Evolutionary conservation across 2,797 vertebrate genomes (phyloP).

Genomic region (Acropternis orthonyx): DNA sequence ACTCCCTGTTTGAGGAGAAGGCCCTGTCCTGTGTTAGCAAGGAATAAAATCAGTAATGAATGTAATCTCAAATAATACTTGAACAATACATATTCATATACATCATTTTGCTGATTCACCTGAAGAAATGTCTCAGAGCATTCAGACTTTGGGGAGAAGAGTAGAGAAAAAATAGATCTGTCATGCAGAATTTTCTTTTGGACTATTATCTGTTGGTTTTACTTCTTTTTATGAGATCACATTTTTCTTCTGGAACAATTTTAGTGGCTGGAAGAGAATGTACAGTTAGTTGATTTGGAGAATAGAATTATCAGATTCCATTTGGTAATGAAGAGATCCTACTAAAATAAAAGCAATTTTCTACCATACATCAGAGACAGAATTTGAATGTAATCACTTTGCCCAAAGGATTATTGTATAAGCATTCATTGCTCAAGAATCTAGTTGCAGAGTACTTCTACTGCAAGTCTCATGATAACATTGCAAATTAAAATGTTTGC

Average conservation of each 20-base stretch:
- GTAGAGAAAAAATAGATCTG: background rate
- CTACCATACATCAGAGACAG: background rate
- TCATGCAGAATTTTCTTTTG: background rate
- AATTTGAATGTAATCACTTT: background rate
- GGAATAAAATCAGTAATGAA: background rate
- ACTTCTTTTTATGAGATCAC: background rate
- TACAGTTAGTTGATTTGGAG: background rate
- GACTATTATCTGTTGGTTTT: background rate
- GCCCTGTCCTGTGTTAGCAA: background rate
- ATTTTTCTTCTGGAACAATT: slow-evolving; percentile 3
- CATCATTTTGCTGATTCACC: background rate
- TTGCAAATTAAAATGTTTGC: slow-evolving; percentile 15
- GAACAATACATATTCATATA: background rate
- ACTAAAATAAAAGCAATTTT: slow-evolving; percentile 17
- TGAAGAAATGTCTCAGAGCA: background rate
- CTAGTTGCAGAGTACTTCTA: background rate
- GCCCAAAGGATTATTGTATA: background rate
- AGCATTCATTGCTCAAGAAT: background rate
- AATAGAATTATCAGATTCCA: background rate
- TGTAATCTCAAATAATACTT: background rate
- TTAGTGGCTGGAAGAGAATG: background rate
- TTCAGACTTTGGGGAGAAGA: background rate
- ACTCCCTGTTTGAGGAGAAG: background rate
- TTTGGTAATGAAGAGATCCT: background rate
- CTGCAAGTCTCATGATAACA: background rate